These are phyloP conservation scores for Corapipo altera DNA, from an alignment of 2,113 vertebrate genomes.

Conservation along the genomic window DNA sequence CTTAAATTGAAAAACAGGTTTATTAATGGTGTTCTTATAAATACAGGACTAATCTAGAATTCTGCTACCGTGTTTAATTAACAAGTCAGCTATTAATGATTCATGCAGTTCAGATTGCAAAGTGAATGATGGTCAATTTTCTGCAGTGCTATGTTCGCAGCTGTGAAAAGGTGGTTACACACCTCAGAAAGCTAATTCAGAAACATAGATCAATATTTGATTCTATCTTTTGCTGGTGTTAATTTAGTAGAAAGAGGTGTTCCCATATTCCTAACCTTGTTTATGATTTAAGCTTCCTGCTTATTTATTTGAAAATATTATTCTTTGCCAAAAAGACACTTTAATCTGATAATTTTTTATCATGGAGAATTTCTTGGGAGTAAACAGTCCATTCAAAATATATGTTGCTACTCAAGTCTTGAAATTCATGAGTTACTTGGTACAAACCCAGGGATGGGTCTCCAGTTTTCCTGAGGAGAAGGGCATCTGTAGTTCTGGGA, in stretches of 20 bases:
- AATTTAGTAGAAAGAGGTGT: background rate
- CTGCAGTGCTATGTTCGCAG: background rate
- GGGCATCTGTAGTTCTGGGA: background rate
- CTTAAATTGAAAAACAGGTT: slow-evolving; percentile 59
- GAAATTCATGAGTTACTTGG: background rate
- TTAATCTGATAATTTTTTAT: background rate
- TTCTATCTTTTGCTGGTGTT: slow-evolving; percentile 4
- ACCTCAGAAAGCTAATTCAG: slow-evolving; percentile 31
- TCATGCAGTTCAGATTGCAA: slow-evolving; percentile 15
- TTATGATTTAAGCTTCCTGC: background rate
- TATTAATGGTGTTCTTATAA: slow-evolving; percentile 48
- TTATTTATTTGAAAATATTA: background rate
- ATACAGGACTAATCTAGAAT: slow-evolving; percentile 56
- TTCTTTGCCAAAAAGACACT: background rate
- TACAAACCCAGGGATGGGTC: background rate
- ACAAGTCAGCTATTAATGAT: slow-evolving; percentile 50
- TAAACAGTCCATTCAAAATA: background rate
- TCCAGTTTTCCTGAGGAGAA: background rate
- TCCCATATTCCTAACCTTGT: background rate
- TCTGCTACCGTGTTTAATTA: slow-evolving; percentile 66
- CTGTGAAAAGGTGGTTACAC: slow-evolving; percentile 34
- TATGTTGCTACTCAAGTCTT: background rate
- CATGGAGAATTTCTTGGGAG: background rate
- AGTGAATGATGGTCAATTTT: slow-evolving; percentile 53
- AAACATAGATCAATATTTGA: slow-evolving; percentile 57